A percentile compares a stretch with the other conserved stretches of the same genome.
phyloP scores from a whole-genome alignment of 2,797 vertebrate genomes.

The Coreius guichenoti region DNA sequence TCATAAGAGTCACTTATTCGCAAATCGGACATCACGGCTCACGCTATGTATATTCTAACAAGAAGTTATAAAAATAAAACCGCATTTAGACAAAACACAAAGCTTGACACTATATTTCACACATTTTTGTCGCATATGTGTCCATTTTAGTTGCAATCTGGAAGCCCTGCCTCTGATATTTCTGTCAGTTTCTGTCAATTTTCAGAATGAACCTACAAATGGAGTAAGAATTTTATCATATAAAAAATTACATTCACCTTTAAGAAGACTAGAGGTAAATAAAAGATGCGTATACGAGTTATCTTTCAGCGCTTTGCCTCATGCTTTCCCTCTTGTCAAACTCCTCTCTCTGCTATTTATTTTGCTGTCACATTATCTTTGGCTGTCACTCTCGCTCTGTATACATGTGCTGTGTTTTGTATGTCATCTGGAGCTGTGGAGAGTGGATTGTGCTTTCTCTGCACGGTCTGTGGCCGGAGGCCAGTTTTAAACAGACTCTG shows the following conservation, averaged over 20 bases:
- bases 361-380: constrained; percentile 40
- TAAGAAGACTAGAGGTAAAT: neutral
- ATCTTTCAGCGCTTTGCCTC: constrained; percentile 4
- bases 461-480: constrained; percentile 54
- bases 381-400: constrained; percentile 24
- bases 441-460: constrained; percentile 53
- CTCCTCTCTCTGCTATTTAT: constrained; percentile 1
- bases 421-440: constrained; percentile 53
- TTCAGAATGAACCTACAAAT: neutral
- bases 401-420: constrained; percentile 30
- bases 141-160: neutral
- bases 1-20: neutral
- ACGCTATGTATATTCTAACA: neutral
- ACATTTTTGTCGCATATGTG: neutral
- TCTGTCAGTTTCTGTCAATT: neutral
- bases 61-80: too few species aligned
- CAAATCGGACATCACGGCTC: neutral
- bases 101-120: neutral
- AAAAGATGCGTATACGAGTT: neutral
- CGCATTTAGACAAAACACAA: neutral
- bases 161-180: neutral
- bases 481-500: constrained; percentile 63
- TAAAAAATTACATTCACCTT: neutral
- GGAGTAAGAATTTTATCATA: neutral
- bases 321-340: constrained; percentile 17